These are phyloP conservation scores for Alethe castanea DNA, from an alignment of 2,113 vertebrate genomes.

Conservation along the genomic window DNA sequence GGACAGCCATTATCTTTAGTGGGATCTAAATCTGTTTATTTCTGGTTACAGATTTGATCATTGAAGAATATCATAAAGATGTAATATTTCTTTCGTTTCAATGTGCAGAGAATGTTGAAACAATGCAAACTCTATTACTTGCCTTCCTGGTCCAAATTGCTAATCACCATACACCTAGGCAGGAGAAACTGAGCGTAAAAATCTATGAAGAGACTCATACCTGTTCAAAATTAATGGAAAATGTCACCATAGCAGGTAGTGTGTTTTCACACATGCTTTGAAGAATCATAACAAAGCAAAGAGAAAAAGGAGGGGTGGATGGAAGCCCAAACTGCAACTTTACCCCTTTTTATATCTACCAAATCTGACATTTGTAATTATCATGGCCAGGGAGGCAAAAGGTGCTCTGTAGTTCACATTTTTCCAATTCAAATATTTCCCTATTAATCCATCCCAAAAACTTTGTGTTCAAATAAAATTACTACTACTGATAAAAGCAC, in stretches of 20 bases:
- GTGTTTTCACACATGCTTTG: neutral
- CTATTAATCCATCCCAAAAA: neutral
- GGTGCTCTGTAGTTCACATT: neutral
- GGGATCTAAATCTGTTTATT: neutral
- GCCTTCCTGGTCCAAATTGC: neutral
- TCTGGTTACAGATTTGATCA: neutral
- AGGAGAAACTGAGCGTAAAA: neutral
- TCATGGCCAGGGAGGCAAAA: neutral
- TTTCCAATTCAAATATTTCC: neutral
- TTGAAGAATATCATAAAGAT: neutral
- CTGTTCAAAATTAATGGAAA: neutral
- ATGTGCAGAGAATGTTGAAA: neutral
- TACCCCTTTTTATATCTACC: neutral
- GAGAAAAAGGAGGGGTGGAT: neutral
- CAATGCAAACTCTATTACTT: neutral
- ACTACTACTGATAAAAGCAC: neutral
- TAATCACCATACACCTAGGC: neutral
- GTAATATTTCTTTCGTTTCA: neutral
- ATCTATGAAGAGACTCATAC: neutral
- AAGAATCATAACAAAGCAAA: neutral
- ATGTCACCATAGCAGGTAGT: neutral
- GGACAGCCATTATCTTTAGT: neutral
- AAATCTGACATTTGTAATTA: neutral
- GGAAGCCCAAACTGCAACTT: neutral
- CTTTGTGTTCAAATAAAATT: neutral